Conservation (phyloP, 2,113 vertebrate genomes). For the Lophius piscatorius region DNA sequence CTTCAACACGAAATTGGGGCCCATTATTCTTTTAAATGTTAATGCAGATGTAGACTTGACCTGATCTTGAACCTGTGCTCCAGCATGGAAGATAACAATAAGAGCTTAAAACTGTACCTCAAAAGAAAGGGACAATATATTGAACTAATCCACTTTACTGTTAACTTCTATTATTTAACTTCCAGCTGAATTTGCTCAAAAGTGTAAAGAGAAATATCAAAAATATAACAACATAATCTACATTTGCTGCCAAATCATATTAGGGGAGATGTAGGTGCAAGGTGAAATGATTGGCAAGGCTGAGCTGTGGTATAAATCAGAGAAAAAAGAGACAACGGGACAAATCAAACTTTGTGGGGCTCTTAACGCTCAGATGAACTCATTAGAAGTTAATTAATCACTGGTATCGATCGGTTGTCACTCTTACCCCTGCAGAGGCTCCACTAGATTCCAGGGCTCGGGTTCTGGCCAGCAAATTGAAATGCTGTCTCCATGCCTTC, state of each 20-base stretch:
- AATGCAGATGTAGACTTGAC: too few species aligned
- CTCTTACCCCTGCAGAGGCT: slow-evolving; percentile 60
- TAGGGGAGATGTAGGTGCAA: slow-evolving; percentile 1
- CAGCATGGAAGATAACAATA: too few species aligned
- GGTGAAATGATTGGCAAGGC: too few species aligned
- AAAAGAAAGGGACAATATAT: too few species aligned
- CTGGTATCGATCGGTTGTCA: slow-evolving; percentile 79
- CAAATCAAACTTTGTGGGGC: slow-evolving; percentile 67
- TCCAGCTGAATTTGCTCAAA: background rate
- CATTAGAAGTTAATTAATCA: slow-evolving; percentile 87
- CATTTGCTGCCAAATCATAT: slow-evolving; percentile 27
- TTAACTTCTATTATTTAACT: too few species aligned
- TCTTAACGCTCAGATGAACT: slow-evolving; percentile 77
- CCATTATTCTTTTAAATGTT: too few species aligned
- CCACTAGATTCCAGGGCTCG: slow-evolving; percentile 59
- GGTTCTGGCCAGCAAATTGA: slow-evolving; percentile 61
- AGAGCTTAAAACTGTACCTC: too few species aligned
- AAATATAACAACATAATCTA: slow-evolving; percentile 34
- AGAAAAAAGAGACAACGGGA: slow-evolving; percentile 46
- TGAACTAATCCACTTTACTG: too few species aligned
- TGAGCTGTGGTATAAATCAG: slow-evolving; percentile 31
- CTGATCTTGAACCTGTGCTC: too few species aligned
- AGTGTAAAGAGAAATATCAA: slow-evolving; percentile 1
- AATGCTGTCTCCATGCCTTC: slow-evolving; percentile 35
- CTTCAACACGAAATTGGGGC: too few species aligned